Evolutionary conservation across 1,140 invertebrate genomes (phyloP).

Genomic region (Cataglyphis hispanica): DNA sequence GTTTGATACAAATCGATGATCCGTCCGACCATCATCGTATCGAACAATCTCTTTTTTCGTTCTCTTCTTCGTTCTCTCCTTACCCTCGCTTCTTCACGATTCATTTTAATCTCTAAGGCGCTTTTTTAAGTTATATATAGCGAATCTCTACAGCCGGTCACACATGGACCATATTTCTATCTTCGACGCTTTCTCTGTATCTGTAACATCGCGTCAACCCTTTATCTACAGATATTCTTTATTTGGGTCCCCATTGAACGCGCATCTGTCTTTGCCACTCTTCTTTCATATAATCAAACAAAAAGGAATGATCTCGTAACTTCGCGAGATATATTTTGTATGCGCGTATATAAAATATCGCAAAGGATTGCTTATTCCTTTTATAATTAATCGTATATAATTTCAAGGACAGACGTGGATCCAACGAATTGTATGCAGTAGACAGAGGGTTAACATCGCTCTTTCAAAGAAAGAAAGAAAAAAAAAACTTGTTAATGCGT

Average conservation of each 20-base stretch:
- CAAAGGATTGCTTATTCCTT: background rate
- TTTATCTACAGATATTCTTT: background rate
- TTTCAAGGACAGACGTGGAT: background rate
- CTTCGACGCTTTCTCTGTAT: background rate
- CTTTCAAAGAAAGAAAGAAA: background rate
- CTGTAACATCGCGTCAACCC: constrained; percentile 27
- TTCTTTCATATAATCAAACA: background rate
- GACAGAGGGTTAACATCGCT: constrained; percentile 13
- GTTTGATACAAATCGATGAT: constrained; percentile 9
- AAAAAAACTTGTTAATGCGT: constrained; percentile 10
- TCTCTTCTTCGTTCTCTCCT: constrained; percentile 54
- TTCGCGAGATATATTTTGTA: background rate
- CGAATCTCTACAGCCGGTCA: background rate
- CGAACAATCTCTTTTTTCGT: constrained; percentile 45
- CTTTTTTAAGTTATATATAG: constrained; percentile 21
- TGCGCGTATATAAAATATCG: background rate
- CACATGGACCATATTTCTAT: background rate
- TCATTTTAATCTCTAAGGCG: constrained; percentile 45
- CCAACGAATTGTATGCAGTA: background rate
- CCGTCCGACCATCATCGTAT: constrained; percentile 18
- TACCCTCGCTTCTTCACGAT: constrained; percentile 4
- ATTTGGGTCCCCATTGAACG: background rate
- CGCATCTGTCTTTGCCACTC: background rate
- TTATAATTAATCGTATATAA: background rate
- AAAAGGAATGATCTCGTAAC: background rate